Conservation (phyloP, 2,113 vertebrate genomes). For the Prietella phreatophila region DNA sequence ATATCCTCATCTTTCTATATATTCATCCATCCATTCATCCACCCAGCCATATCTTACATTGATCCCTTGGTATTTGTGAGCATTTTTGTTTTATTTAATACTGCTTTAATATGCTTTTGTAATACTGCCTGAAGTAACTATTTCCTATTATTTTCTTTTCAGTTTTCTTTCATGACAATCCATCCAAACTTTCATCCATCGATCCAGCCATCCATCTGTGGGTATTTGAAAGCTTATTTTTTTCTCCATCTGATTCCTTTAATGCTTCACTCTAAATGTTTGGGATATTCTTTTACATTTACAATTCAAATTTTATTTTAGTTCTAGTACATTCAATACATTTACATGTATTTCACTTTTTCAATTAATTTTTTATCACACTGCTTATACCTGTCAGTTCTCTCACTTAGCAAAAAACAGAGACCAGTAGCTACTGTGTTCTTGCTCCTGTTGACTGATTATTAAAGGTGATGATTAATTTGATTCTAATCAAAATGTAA, state of each 20-base stretch:
- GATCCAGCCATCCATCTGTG: slow-evolving; percentile 18
- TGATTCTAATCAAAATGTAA: slow-evolving; percentile 65
- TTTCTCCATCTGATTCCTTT: slow-evolving; percentile 13
- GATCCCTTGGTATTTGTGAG: slow-evolving; percentile 20
- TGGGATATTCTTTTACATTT: neutral
- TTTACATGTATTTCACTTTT: slow-evolving; percentile 53
- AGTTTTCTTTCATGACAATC: neutral
- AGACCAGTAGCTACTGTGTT: slow-evolving; percentile 86
- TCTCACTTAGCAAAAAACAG: slow-evolving; percentile 82
- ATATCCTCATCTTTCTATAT: slow-evolving; percentile 62
- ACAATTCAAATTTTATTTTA: neutral
- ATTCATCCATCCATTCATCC: neutral
- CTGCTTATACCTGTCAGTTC: slow-evolving; percentile 65
- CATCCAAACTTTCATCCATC: neutral
- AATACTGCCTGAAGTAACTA: slow-evolving; percentile 15
- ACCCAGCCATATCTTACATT: neutral
- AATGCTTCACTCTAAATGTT: slow-evolving; percentile 17
- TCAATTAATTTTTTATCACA: slow-evolving; percentile 50
- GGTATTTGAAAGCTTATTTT: slow-evolving; percentile 18
- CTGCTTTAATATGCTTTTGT: slow-evolving; percentile 19
- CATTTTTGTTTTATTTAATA: slow-evolving; percentile 27
- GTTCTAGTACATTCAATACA: slow-evolving; percentile 45
- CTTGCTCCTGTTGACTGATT: slow-evolving; percentile 80
- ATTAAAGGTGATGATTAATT: slow-evolving; percentile 73
- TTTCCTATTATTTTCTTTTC: neutral